Evolutionary conservation across 1,140 invertebrate genomes (phyloP), one percentile per base, ranked within the genome.

Genomic region (Aphelenchoides besseyi): DNA sequence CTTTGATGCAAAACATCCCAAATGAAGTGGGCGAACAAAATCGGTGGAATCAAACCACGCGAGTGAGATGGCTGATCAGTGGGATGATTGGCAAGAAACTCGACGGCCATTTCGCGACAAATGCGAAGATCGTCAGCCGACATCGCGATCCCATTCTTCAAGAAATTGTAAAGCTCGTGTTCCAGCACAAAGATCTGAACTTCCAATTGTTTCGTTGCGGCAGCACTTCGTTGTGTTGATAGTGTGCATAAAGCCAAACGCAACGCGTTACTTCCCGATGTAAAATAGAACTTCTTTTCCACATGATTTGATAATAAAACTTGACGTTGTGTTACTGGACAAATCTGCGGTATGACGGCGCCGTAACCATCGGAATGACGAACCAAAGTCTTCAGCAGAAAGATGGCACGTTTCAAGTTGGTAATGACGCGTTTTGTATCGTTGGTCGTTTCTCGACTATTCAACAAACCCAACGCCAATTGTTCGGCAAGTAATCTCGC

Each of bases 131-230:
- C 73, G 28, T 23, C 5, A 12, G 55, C 9, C 30, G 5, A 29
- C 55, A 33, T 8, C 12, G 5, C 5, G 18, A 59, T 59, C 12
- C 5, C 18, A 33, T 59, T 5, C 12, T 23, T 12, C 26, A 59
- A 33, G 18, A 59, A 33, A 5, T 28, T 33, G 5, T 18, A 59
- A 5, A 59, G 23, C 55, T 59, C 55, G 26, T 59, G 55, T 59
- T 62, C 77, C 74, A 78, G 35, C 35, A 74, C 41, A 29, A 76
- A 57, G 18, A 80, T 73, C 30, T 79, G 48, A 5, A 78, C 77
- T 72, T 78, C 76, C 16, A 73, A 35, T 35, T 69, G 63, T 41
- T 68, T 66, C 12, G 78, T 78, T 3, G 71, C 74, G n/a, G 76
- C 75, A 26, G 76, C 64, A 12, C 74, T 68, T 29, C 76, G 73